Conservation (phyloP, 2,113 vertebrate species). For the Atherinomorus stipes region DNA sequence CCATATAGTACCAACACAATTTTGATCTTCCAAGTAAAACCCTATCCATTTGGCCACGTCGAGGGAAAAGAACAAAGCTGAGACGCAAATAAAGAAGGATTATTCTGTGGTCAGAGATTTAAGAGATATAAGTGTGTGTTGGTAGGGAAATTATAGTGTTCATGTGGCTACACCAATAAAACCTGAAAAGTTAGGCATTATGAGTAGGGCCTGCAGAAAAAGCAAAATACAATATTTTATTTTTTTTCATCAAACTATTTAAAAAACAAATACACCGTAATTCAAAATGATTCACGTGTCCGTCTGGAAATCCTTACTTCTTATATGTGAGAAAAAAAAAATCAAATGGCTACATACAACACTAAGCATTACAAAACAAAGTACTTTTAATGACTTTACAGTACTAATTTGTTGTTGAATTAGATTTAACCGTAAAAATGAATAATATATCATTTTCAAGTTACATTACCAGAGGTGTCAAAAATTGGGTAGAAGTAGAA, state of each 20-base stretch:
- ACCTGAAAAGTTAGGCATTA: not conserved
- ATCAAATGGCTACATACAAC: constrained; percentile 19
- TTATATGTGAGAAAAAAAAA: constrained; percentile 49
- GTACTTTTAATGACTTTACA: not conserved
- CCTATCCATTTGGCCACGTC: accelerated
- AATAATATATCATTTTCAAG: too few species aligned
- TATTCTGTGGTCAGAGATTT: not conserved
- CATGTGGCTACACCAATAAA: not conserved
- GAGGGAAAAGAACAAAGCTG: constrained; percentile 39
- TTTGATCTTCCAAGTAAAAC: accelerated
- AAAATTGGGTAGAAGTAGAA: too few species aligned
- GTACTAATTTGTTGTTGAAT: not conserved
- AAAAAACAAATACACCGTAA: constrained; percentile 16
- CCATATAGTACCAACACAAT: constrained; percentile 68
- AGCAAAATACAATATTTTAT: constrained; percentile 1
- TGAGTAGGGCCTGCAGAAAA: constrained; percentile 9
- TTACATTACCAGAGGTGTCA: too few species aligned
- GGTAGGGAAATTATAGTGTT: not conserved
- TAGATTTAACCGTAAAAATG: not conserved
- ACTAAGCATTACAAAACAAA: constrained; percentile 12
- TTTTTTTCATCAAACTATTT: constrained; percentile 68
- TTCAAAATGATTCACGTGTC: constrained; percentile 28
- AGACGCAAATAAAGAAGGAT: constrained; percentile 29
- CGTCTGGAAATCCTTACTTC: constrained; percentile 35
- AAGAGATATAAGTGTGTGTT: not conserved